Conservation (phyloP, 2,888 invertebrate species). For the Chrysolina oricalcia region DNA sequence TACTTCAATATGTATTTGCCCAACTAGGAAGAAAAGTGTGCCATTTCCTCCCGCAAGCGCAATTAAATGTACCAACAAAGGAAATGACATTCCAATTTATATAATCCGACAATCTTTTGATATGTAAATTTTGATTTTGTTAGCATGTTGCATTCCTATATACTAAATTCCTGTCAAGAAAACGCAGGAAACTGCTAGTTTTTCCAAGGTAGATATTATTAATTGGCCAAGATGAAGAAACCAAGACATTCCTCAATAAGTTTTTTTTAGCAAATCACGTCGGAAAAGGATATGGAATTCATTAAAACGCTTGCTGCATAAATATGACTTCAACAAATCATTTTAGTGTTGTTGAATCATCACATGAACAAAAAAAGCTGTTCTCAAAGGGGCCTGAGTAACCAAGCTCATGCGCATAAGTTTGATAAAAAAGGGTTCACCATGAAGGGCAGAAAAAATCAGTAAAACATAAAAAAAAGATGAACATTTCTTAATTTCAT, state of each 20-base stretch:
- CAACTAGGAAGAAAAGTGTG: background rate
- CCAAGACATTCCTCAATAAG: background rate
- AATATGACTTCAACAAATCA: no score
- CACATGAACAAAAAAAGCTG: no score
- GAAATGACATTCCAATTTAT: background rate
- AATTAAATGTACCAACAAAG: background rate
- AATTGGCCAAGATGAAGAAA: background rate
- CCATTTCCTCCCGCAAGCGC: background rate
- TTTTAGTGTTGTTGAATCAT: no score
- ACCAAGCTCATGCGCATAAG: no score
- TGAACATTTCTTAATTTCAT: no score
- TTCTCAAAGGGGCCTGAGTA: no score
- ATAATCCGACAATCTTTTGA: background rate
- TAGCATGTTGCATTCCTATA: no score
- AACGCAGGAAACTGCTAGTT: background rate
- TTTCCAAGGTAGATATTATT: background rate
- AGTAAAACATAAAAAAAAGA: no score
- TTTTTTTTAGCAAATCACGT: background rate
- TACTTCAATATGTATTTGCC: background rate
- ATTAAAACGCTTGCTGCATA: no score
- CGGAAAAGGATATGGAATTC: no score
- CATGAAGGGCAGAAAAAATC: no score
- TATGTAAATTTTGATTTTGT: background rate
- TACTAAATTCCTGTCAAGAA: background rate
- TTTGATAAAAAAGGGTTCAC: no score